These are phyloP conservation scores for Oligia strigilis DNA, from an alignment of 2,888 invertebrate genomes.

Conservation along the genomic window DNA sequence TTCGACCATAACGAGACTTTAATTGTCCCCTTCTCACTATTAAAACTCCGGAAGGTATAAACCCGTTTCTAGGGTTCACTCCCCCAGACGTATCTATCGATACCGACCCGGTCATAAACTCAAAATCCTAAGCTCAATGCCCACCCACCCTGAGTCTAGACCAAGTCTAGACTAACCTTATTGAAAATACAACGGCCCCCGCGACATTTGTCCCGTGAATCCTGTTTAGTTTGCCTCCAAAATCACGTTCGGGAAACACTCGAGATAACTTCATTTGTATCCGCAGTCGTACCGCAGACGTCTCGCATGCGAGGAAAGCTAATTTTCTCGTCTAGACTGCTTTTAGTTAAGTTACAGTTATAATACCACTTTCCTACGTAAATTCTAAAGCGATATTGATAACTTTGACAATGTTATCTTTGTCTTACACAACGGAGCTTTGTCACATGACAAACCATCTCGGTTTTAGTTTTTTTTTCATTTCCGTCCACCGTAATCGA, in stretches of 20 bases:
- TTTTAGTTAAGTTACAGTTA: constrained; percentile 21
- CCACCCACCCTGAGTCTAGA: constrained; percentile 80
- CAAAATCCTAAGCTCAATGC: constrained; percentile 59
- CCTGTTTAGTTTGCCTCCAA: constrained; percentile 46
- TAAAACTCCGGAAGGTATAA: constrained; percentile 13
- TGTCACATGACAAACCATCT: constrained; percentile 57
- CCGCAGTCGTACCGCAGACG: constrained; percentile 28
- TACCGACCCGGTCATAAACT: constrained; percentile 63
- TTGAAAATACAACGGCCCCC: constrained; percentile 71
- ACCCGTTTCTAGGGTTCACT: constrained; percentile 35
- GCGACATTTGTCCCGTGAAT: constrained; percentile 39
- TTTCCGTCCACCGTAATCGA: constrained; percentile 61
- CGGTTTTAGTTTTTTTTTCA: constrained; percentile 60
- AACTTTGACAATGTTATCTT: background rate
- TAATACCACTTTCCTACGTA: constrained; percentile 14
- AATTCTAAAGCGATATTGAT: constrained; percentile 9
- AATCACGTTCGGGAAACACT: constrained; percentile 53
- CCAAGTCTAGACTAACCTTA: constrained; percentile 84
- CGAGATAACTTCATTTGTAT: constrained; percentile 54
- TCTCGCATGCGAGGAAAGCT: constrained; percentile 18
- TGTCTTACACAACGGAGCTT: constrained; percentile 52
- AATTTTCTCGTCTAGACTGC: constrained; percentile 49
- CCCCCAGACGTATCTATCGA: constrained; percentile 68
- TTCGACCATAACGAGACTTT: constrained; percentile 10
- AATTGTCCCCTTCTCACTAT: constrained; percentile 26